A percentile compares a stretch with the other conserved stretches of the same genome.
phyloP scores from a whole-genome alignment of 2,888 invertebrate genomes.

The Sminthurides aquaticus region DNA sequence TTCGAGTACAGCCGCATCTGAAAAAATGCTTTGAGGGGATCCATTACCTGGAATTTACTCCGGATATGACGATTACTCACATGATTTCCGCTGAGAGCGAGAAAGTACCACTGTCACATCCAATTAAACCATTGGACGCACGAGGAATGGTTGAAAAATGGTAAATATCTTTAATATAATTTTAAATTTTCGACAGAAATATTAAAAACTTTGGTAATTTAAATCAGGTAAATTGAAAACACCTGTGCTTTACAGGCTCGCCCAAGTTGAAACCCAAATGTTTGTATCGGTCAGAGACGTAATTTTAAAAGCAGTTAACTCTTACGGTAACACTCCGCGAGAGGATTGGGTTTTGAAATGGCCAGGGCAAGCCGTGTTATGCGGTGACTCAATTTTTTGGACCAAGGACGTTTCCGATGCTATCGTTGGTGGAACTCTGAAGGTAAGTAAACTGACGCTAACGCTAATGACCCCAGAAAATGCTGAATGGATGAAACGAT shows the following conservation, averaged over 20 bases:
- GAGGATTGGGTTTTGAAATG: conserved; percentile 78
- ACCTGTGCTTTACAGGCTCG: conserved; percentile 59
- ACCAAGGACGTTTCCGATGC: conserved; percentile 74
- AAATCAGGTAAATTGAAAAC: background rate
- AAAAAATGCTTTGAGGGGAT: conserved; percentile 96
- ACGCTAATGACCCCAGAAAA: background rate
- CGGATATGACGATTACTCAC: conserved; percentile 71
- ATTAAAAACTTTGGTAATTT: background rate
- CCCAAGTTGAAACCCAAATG: conserved; percentile 84
- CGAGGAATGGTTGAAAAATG: conserved; percentile 92
- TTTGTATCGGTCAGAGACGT: conserved; percentile 72
- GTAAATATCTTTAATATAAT: conserved; percentile 47
- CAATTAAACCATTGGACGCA: conserved; percentile 79
- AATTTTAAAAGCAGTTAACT: conserved; percentile 61
- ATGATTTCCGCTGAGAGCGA: conserved; percentile 87
- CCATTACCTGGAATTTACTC: conserved; percentile 70
- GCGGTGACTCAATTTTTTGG: conserved; percentile 78
- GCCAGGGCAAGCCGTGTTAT: conserved; percentile 87
- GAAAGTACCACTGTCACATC: conserved; percentile 67
- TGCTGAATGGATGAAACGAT: too few species aligned
- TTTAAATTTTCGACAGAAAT: background rate
- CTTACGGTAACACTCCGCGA: conserved; percentile 58
- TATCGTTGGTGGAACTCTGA: conserved; percentile 54
- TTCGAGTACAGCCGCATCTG: conserved; percentile 83
- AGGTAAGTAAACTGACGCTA: conserved; percentile 33